Evolutionary conservation across 1,140 invertebrate genomes (phyloP), one percentile per base, ranked within the genome.

Genomic region (Colletes latitarsis): DNA sequence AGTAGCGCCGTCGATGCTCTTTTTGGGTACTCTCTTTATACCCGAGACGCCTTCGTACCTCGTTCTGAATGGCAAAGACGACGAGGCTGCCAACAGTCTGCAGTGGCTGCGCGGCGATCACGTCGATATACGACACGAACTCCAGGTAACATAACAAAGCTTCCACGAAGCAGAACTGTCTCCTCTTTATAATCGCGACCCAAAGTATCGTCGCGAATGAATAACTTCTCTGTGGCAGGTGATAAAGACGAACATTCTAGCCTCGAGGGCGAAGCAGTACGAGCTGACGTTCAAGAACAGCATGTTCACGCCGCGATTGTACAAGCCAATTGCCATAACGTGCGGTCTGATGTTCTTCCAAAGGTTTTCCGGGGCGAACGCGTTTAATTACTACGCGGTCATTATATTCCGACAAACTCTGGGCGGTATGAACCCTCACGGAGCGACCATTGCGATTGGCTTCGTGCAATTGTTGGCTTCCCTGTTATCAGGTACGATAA

Each of bases 261-360:
- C 92, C 6, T 93, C 93, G 39, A 88, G 92, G 30, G 93, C 92
- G 12, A 93, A 91, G 68, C 91, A 93, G 81, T 93, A 93, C 86
- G 93, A 91, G 72, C 82, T 93, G 46, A 91, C 90, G 83, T 95
- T 90, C 85, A 90, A 92, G 19, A 94, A 94, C 82, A 94, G 93
- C 64, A 86, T 95, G 73, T 90, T 94, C 66, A 94, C 95, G 21
- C 94, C 95, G 63, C 88, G 94, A 30, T 90, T 95, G 19, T 94
- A 94, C 77, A 94, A 95, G 81, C 97, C 96, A 8, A 95, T 97
- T 12, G 92, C 97, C 67, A 97, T 97, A 70, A 97, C 96, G 3
- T 97, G 96, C 91, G 96, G 96, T 0, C 92, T 97, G 63, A 97
- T 97, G 96, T 96, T 97, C 92, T 97, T 98, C 91, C 96, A 97